Percentiles rank a stretch among this genome's conserved stretches.
Conservation (phyloP, 2,797 vertebrate genomes). For the Poecilia wingei region DNA sequence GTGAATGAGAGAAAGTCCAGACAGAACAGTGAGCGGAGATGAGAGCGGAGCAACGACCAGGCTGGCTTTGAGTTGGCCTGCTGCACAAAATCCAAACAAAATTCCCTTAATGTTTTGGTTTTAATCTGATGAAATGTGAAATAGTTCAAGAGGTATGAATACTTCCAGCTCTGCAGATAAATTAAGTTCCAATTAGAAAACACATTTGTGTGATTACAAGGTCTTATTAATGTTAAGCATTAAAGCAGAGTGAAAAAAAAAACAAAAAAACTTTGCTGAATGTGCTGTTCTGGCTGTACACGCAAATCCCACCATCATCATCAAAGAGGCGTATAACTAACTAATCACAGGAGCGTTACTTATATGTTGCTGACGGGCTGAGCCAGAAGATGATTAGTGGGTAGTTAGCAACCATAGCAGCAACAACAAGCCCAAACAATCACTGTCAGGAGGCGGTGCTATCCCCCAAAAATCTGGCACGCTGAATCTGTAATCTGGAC, state of each 20-base stretch:
- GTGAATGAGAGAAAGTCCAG: no score
- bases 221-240: constrained; percentile 14
- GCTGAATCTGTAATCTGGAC: constrained; percentile 73
- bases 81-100: background rate
- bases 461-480: constrained; percentile 62
- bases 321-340: constrained; percentile 45
- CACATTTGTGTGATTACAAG: constrained; percentile 24
- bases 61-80: background rate
- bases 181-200: constrained; percentile 37
- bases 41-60: no score
- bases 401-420: constrained; percentile 71
- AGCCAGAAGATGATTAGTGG: constrained; percentile 69
- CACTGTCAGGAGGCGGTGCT: constrained; percentile 53
- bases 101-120: background rate
- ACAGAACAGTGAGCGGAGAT: no score
- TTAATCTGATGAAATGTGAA: background rate
- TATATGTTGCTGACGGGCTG: constrained; percentile 43
- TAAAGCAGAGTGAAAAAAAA: constrained; percentile 2
- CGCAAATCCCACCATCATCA: constrained; percentile 22
- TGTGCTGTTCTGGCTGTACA: constrained; percentile 22
- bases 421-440: constrained; percentile 74
- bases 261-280: background rate
- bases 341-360: constrained; percentile 64
- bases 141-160: constrained; percentile 9
- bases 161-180: background rate